A percentile compares a stretch with the other conserved stretches of the same genome.
Conservation (phyloP, 1,140 invertebrate species). For the Drosophila melanogaster region Release_6_plus_ISO1_MT NT_037436.4:17532001-17532500, state of each 20-base stretch:
- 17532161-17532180: slow-evolving; percentile 17
- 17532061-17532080: not conserved
- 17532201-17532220: slow-evolving; percentile 31
- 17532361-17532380: no score
- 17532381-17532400: no score
- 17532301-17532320: slow-evolving; percentile 49
- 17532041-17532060: slow-evolving; percentile 13
- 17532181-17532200: slow-evolving; percentile 55
- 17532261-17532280: slow-evolving; percentile 51
- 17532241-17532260: slow-evolving; percentile 68
- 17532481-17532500: not conserved
- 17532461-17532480: not conserved
- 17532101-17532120: slow-evolving; percentile 28
- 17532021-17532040: not conserved
- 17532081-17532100: slow-evolving; percentile 22
- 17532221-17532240: slow-evolving; percentile 25
- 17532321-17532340: slow-evolving; percentile 24
- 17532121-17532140: slow-evolving; percentile 27
- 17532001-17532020: slow-evolving; percentile 10
- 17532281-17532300: slow-evolving; percentile 33
- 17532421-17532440: no score
- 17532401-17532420: no score
- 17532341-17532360: not conserved
- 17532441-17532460: no score
- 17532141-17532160: slow-evolving; percentile 27